Percentiles rank a stretch among this genome's conserved stretches.
These are phyloP conservation scores for Cataglyphis cursor DNA, from an alignment of 2,888 invertebrate species.

Conservation along the genomic window DNA sequence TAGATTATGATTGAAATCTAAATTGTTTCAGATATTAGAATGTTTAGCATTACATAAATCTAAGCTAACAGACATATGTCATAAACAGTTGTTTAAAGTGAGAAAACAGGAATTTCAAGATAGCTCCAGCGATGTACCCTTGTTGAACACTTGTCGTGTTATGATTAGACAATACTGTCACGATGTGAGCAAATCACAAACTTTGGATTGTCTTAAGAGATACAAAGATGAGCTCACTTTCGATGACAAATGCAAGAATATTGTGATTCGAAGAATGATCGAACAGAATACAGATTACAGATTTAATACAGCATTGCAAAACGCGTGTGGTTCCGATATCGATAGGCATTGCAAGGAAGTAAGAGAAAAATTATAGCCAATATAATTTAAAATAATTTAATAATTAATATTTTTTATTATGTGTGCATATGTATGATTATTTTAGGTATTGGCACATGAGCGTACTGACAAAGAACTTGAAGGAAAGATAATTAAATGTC, in stretches of 20 bases:
- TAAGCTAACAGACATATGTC: constrained; percentile 91
- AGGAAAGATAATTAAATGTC: constrained; percentile 94
- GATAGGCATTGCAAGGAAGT: constrained; percentile 90
- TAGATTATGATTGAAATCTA: constrained; percentile 4
- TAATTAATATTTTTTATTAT: constrained; percentile 11
- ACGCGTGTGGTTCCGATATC: constrained; percentile 94
- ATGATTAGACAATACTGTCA: constrained; percentile 96
- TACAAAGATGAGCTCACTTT: constrained; percentile 93
- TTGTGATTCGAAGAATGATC: constrained; percentile 95
- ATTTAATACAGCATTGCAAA: constrained; percentile 94
- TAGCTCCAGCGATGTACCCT: constrained; percentile 94
- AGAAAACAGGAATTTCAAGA: constrained; percentile 95
- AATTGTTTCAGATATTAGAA: constrained; percentile 90
- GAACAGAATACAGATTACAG: constrained; percentile 96
- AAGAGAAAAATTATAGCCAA: constrained; percentile 57
- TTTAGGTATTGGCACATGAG: constrained; percentile 68
- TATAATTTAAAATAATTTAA: background rate
- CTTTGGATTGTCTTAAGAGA: constrained; percentile 93
- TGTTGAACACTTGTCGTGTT: constrained; percentile 94
- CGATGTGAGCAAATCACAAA: constrained; percentile 89
- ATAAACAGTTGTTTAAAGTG: constrained; percentile 93
- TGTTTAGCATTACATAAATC: constrained; percentile 90
- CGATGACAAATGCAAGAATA: constrained; percentile 93
- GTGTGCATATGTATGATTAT: background rate
- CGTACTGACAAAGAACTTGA: constrained; percentile 91